Base-by-base conservation (phyloP, 92 coral and sea anemone species). In the Parazoanthus swiftii region DNA sequence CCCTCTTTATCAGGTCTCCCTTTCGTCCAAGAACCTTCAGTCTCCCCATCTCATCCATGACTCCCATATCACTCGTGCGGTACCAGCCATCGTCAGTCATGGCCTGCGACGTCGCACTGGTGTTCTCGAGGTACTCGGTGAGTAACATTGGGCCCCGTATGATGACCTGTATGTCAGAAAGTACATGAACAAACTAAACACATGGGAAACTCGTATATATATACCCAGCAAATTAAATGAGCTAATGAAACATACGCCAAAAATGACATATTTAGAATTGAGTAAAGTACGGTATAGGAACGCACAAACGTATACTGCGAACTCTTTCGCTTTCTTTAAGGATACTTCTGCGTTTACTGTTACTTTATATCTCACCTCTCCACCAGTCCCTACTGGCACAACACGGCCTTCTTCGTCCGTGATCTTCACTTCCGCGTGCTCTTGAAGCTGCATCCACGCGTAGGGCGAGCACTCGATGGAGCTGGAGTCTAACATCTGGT, bases 381-480 rank as follows among this genome's bases (percentile, higher is more conserved):
- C 82, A 48, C 38, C 38, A 29, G 66, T 79, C 39, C 82, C 82
- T 11, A 11, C 11, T 7, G 82, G 63, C 20, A 50, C 38, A 2
- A 50, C 67, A 10, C 82, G 65, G 4, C 82, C 82, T 50, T 79
- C 82, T 20, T 79, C 82, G 51, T 79, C 82, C 20, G 38, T 79
- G 38, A 79, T 79, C 18, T 25, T 79, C 20, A 79, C 35, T 29
- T 79, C 82, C 36, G 50, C 82, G 82, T 26, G 35, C 15, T 23
- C 66, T 11, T 8, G 1, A 0, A 79, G 25, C 67, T 79, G 35
- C 82, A 79, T 79, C 82, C 42, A 79, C 29, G 37, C 68, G 67
- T 79, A 79, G 4, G 48, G 48, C 48, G 48, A 44, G 48, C 38
- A 16, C 18, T 50, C 67, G 18, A 79, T 7, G 48, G 48, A 44